Evolutionary conservation across 2,888 invertebrate species (phyloP).

Genomic region (Poecilobothrus nobilitatus): DNA sequence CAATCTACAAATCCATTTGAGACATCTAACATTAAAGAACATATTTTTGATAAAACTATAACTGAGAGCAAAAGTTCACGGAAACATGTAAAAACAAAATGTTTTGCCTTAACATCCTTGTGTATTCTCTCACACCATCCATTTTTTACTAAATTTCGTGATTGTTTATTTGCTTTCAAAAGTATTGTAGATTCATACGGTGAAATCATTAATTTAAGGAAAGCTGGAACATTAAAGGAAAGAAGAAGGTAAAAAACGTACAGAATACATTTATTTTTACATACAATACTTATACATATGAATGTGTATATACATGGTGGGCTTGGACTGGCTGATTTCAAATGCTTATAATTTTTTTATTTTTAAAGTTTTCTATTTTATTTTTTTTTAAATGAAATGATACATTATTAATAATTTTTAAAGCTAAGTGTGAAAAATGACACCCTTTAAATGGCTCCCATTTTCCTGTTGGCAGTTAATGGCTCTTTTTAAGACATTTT

Average conservation of each 20-base stretch:
- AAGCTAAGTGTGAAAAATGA: no score
- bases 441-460: no score
- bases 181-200: constrained; percentile 96
- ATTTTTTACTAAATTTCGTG: constrained; percentile 96
- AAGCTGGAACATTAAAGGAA: constrained; percentile 83
- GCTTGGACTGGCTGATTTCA: no score
- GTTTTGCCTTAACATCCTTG: constrained; percentile 78
- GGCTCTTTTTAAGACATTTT: no score
- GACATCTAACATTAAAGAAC: neutral
- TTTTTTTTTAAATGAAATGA: no score
- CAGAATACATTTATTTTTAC: neutral
- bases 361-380: no score
- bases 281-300: constrained; percentile 12
- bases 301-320: constrained; percentile 10
- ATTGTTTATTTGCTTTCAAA: constrained; percentile 92
- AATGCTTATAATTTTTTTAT: no score
- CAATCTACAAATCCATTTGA: constrained; percentile 27
- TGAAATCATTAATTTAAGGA: constrained; percentile 80
- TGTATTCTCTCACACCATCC: constrained; percentile 99
- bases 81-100: constrained; percentile 39
- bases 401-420: no score
- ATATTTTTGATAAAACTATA: constrained; percentile 17
- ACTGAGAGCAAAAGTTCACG: constrained; percentile 24
- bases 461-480: no score
- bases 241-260: constrained; percentile 58